Evolutionary conservation across 2,797 vertebrate species (phyloP).

Genomic region (Myripristis jacobus): DNA sequence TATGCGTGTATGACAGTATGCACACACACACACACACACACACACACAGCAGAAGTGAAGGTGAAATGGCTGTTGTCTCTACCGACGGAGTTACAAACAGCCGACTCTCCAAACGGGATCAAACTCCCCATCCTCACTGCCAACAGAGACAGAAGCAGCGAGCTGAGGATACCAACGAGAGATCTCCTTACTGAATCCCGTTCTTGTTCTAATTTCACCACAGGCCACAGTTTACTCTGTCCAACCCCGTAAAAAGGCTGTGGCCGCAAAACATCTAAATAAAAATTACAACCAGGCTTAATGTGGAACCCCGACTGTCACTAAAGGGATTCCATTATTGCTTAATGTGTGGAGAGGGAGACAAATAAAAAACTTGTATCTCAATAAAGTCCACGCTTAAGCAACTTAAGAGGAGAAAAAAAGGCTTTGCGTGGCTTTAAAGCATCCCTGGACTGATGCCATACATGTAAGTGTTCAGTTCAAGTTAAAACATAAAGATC

Average conservation of each 20-base stretch:
- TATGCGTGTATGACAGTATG: too few species aligned
- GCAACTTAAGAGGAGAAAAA: neutral
- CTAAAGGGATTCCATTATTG: slow-evolving; percentile 29
- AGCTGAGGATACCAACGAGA: slow-evolving; percentile 14
- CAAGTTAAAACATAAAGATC: too few species aligned
- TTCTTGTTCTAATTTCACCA: slow-evolving; percentile 38
- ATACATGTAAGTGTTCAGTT: too few species aligned
- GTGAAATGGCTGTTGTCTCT: too few species aligned
- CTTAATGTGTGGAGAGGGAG: slow-evolving; percentile 40
- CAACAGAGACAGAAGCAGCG: neutral
- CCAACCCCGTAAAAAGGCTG: slow-evolving; percentile 51
- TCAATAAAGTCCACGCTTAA: slow-evolving; percentile 3
- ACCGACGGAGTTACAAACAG: too few species aligned
- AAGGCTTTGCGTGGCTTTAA: too few species aligned
- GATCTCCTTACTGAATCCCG: slow-evolving; percentile 26
- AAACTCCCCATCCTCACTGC: neutral
- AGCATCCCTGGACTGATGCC: too few species aligned
- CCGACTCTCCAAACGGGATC: neutral
- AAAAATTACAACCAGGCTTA: slow-evolving; percentile 59
- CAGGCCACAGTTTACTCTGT: slow-evolving; percentile 60
- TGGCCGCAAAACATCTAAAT: slow-evolving; percentile 54
- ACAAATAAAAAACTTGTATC: slow-evolving; percentile 36
- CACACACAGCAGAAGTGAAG: too few species aligned
- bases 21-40: too few species aligned
- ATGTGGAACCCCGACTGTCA: slow-evolving; percentile 39